Conservation (phyloP, 2,797 vertebrate species). For the Sebastes paucispinis region DNA sequence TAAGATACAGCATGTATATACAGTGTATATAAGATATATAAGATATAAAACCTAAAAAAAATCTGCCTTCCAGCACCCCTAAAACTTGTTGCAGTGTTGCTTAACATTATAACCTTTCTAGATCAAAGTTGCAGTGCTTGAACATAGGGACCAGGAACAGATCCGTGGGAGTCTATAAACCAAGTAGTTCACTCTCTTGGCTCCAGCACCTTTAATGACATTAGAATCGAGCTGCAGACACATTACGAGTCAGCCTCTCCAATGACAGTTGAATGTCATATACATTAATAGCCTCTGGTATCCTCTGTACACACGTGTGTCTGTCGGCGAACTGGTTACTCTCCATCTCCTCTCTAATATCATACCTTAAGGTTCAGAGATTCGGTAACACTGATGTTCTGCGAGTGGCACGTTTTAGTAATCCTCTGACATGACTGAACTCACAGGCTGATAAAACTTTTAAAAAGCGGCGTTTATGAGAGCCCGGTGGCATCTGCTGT, state of each 20-base stretch:
- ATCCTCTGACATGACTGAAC: slow-evolving; percentile 31
- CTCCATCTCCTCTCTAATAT: not conserved
- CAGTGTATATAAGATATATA: not conserved
- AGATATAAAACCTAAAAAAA: not conserved
- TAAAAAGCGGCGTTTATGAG: slow-evolving; percentile 41
- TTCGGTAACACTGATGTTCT: not conserved
- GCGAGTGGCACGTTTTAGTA: slow-evolving; percentile 27
- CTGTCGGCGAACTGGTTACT: not conserved
- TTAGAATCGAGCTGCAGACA: slow-evolving; percentile 44
- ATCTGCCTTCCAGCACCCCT: not conserved
- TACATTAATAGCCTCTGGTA: slow-evolving; percentile 64
- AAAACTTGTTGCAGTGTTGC: not conserved
- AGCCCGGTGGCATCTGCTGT: slow-evolving; percentile 6
- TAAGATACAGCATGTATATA: too few relatives aligned
- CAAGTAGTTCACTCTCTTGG: slow-evolving; percentile 15
- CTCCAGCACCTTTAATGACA: slow-evolving; percentile 57
- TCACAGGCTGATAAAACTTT: slow-evolving; percentile 29
- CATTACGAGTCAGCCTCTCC: slow-evolving; percentile 64
- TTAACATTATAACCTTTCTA: not conserved
- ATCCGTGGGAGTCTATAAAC: slow-evolving; percentile 31
- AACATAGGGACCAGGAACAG: not conserved
- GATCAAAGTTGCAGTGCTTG: not conserved
- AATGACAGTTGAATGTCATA: slow-evolving; percentile 73
- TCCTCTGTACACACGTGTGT: not conserved
- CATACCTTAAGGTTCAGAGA: not conserved